Base-by-base conservation (phyloP, 2,888 invertebrate genomes). In the Stomorhina lunata region DNA sequence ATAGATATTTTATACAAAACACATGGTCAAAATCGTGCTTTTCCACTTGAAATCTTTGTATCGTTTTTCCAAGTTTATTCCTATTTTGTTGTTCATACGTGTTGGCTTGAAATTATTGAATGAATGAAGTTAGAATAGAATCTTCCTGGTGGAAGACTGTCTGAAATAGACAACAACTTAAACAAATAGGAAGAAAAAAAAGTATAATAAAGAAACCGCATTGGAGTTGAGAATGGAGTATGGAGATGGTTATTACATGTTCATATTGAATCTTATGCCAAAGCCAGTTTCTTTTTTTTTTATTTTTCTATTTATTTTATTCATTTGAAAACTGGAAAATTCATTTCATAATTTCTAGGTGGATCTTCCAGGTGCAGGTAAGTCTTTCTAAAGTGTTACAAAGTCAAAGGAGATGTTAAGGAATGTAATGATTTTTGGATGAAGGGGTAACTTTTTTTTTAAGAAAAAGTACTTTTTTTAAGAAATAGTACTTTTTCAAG, bases 21-120 rank as follows among this genome's bases (percentile, higher is more conserved):
- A 81, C 59, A 76, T 82, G 81, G 81, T 78, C 81, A 82, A 82
- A 78, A 82, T 82, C 81, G 81, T 82, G 79, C 63, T 61, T 71
- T 34, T 27, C 43, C 43, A 15, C 48, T 43, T 10, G 37, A 72
- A 61, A 57, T 65, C 40, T 82, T 40, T 73, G 50, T 66, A 50
- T 29, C 50, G 48, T 25, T 65, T 57, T 7, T 37, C 40, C 2
- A 2, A 37, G 17, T 25, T 45, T 7, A 29, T 5, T 40, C 9
- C 29, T 66, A n/a, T n/a, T 50, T 29, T 37, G 5, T 20, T 4
- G 4, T 48, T 50, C 29, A 59, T 59, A 59, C 45, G 55, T 45
- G 72, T 65, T 79, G n/a, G 71, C 72, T 65, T 72, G 71, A 57
- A 65, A 78, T 72, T 79, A 79, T 79, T 79, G 78, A 79, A 79